Conservation (phyloP, 1,140 invertebrate genomes). For the Leptoteleia sp. region DNA sequence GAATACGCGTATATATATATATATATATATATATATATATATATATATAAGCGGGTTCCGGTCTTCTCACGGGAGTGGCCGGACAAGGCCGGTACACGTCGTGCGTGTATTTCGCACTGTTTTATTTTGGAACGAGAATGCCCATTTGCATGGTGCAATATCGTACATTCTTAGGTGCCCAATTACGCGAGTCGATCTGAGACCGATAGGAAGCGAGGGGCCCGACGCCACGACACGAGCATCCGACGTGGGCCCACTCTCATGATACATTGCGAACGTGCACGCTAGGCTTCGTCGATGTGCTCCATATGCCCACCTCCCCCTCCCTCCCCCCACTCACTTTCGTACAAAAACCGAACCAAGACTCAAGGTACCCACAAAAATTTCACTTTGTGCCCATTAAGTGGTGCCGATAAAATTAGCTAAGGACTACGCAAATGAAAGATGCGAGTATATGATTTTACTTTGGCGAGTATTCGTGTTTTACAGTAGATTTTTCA, state of each 20-base stretch:
- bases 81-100: constrained; percentile 57
- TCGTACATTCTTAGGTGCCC: constrained; percentile 80
- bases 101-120: constrained; percentile 63
- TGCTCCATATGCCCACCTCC: constrained; percentile 72
- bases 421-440: too few species aligned
- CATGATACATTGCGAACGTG: constrained; percentile 79
- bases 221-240: constrained; percentile 72
- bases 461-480: too few species aligned
- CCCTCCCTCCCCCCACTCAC: too few species aligned
- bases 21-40: too few species aligned
- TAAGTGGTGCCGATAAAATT: too few species aligned
- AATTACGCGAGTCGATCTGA: constrained; percentile 81
- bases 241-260: constrained; percentile 68
- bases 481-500: too few species aligned
- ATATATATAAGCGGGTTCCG: constrained; percentile 56
- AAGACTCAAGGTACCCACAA: too few species aligned
- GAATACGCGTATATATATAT: constrained; percentile 37
- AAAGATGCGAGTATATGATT: too few species aligned
- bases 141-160: constrained; percentile 81
- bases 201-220: constrained; percentile 75
- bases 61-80: constrained; percentile 68
- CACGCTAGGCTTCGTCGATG: constrained; percentile 74
- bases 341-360: constrained; percentile 20
- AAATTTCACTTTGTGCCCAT: too few species aligned
- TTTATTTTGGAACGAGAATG: constrained; percentile 73